phyloP scores from a whole-genome alignment of 2,888 invertebrate genomes.

The Drosophila pegasa region DNA sequence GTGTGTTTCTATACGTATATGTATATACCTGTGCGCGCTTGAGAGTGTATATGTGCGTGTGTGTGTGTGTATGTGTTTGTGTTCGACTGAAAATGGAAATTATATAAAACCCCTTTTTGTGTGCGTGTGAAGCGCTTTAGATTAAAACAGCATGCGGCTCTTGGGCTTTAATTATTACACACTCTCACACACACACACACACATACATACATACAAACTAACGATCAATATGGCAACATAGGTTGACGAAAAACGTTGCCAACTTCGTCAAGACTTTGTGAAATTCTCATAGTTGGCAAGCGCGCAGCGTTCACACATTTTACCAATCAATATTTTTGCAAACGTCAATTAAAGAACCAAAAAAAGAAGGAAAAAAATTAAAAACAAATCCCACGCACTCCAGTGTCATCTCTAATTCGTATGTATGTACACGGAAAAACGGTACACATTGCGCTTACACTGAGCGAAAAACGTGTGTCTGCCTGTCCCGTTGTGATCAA shows the following conservation, averaged over 20 bases:
- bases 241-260: slow-evolving; percentile 31
- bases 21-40: slow-evolving; percentile 40
- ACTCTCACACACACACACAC: slow-evolving; percentile 1
- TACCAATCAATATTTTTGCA: slow-evolving; percentile 52
- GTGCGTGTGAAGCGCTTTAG: slow-evolving; percentile 57
- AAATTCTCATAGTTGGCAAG: slow-evolving; percentile 53
- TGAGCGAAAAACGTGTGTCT: slow-evolving; percentile 40
- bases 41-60: slow-evolving; percentile 26
- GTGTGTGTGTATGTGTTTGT: slow-evolving; percentile 40
- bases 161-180: slow-evolving; percentile 41
- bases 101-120: slow-evolving; percentile 69
- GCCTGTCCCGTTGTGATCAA: slow-evolving; percentile 56
- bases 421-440: slow-evolving; percentile 18
- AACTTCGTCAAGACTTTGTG: slow-evolving; percentile 34
- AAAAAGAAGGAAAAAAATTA: slow-evolving; percentile 7
- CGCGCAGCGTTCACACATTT: slow-evolving; percentile 18
- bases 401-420: slow-evolving; percentile 14
- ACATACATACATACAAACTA: slow-evolving; percentile 2
- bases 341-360: slow-evolving; percentile 43
- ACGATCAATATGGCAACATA: slow-evolving; percentile 54
- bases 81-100: slow-evolving; percentile 74
- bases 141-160: slow-evolving; percentile 48
- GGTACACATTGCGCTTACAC: slow-evolving; percentile 36
- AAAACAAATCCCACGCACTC: slow-evolving; percentile 14
- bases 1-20: slow-evolving; percentile 44